These are phyloP conservation scores for Drosophila melanosoma DNA, from an alignment of 2,888 invertebrate genomes.

Conservation along the genomic window DNA sequence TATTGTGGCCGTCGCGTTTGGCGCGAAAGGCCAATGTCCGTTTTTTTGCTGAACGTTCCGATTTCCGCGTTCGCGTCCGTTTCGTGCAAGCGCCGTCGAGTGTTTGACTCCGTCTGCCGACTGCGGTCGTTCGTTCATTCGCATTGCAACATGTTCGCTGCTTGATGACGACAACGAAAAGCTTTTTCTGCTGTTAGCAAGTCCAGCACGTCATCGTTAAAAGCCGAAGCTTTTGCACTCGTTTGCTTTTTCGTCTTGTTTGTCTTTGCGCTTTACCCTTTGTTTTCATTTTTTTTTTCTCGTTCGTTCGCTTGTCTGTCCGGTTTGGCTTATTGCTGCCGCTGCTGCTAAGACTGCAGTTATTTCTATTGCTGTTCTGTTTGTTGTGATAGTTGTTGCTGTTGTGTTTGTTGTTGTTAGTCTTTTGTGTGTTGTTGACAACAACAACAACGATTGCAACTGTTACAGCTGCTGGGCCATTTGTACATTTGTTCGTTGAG, in stretches of 20 bases:
- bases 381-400: neutral
- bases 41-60: slow-evolving; percentile 31
- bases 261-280: slow-evolving; percentile 32
- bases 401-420: neutral
- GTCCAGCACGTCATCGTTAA: slow-evolving; percentile 61
- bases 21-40: slow-evolving; percentile 42
- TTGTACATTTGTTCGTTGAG: slow-evolving; percentile 27
- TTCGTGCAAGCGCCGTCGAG: slow-evolving; percentile 73
- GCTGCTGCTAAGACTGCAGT: slow-evolving; percentile 11
- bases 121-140: neutral
- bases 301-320: neutral
- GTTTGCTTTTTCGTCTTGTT: slow-evolving; percentile 17
- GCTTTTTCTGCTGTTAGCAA: slow-evolving; percentile 53
- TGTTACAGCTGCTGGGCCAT: slow-evolving; percentile 55
- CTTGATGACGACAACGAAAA: slow-evolving; percentile 79
- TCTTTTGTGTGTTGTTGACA: slow-evolving; percentile 27
- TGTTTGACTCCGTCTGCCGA: slow-evolving; percentile 47
- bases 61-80: slow-evolving; percentile 75
- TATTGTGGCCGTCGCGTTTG: slow-evolving; percentile 16
- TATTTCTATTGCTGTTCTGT: neutral
- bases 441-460: slow-evolving; percentile 56
- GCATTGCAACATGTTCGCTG: slow-evolving; percentile 41
- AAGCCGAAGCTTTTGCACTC: slow-evolving; percentile 52
- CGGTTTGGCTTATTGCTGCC: slow-evolving; percentile 11
- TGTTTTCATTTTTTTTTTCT: slow-evolving; percentile 7